Evolutionary conservation across 2,888 invertebrate genomes (phyloP).

Genomic region (Anodontia alba): DNA sequence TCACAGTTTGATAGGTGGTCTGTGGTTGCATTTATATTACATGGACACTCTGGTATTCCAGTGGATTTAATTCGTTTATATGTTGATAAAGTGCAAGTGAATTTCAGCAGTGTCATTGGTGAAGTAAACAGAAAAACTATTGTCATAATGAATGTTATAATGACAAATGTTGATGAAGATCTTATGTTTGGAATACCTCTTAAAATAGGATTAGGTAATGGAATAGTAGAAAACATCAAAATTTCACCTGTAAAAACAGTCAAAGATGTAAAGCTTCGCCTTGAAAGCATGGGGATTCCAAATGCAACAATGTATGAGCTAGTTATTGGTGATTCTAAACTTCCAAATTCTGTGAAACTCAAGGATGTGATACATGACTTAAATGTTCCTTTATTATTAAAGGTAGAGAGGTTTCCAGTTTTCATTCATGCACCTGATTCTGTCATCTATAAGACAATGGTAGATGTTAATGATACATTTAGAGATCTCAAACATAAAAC

Average conservation of each 20-base stretch:
- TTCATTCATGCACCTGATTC: constrained; percentile 75
- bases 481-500: constrained; percentile 71
- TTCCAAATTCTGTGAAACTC: constrained; percentile 65
- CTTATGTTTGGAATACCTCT: constrained; percentile 73
- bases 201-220: constrained; percentile 69
- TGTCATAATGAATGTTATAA: constrained; percentile 68
- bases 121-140: constrained; percentile 48
- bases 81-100: constrained; percentile 58
- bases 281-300: constrained; percentile 75
- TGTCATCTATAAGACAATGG: constrained; percentile 75
- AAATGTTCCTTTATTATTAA: constrained; percentile 65
- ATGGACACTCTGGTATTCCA: constrained; percentile 74
- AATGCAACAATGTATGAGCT: constrained; percentile 75
- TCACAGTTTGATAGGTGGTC: constrained; percentile 80
- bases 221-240: constrained; percentile 73
- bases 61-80: constrained; percentile 75
- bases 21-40: constrained; percentile 76
- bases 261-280: constrained; percentile 67
- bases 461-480: constrained; percentile 67
- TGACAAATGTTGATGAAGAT: constrained; percentile 68
- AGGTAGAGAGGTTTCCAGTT: constrained; percentile 74
- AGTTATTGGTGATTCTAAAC: constrained; percentile 60
- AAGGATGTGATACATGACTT: constrained; percentile 70
- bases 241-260: constrained; percentile 71
- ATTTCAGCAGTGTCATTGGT: constrained; percentile 71